Base-by-base conservation (phyloP, 1,140 invertebrate genomes). In the Atta colombica region DNA sequence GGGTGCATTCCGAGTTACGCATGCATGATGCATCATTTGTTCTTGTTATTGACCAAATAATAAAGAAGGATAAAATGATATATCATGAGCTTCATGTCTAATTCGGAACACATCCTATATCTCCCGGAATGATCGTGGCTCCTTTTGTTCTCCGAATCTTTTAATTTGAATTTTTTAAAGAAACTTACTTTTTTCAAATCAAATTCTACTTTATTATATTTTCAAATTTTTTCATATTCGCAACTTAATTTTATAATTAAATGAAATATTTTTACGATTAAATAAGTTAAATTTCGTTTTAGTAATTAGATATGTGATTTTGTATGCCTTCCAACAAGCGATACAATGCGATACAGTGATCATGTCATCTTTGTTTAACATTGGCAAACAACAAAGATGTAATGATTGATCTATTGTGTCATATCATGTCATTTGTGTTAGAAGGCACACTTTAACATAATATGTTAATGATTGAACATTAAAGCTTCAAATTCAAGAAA, bases 201-300 rank as follows among this genome's bases (percentile, higher is more conserved):
- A 8, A 8, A 39, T 85, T 39, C 16, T 60, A 8, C 14, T 18
- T 72, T 28, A 45, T 49, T 72, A 69, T 0, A 45, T 71, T 39
- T 60, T 69, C 5, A 58, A 10, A 18, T 5, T 71, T 81, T 28
- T 78, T 25, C 6, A 39, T 3, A 45, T 6, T 28, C n/a, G 35
- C n/a, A 5, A 80, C 1, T 60, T 82, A 7, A 81, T 45, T 53
- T 66, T 68, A 68, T 80, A 51, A 51, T 51, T 16, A 51, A 14
- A 16, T 51, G 25, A 49, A 45, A 49, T 31, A 65, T 10, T 49
- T 78, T 49, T 3, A 28, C 14, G 21, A 1, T n/a, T 77, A 77
- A 58, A 81, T 81, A 25, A 16, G 10, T n/a, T 77, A 77, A 58
- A 81, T 45, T 72, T 28, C 6, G 16, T 28, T 39, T 35, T 66